phyloP scores from a whole-genome alignment of 2,888 invertebrate genomes.

The Leptogaster cylindrica region DNA sequence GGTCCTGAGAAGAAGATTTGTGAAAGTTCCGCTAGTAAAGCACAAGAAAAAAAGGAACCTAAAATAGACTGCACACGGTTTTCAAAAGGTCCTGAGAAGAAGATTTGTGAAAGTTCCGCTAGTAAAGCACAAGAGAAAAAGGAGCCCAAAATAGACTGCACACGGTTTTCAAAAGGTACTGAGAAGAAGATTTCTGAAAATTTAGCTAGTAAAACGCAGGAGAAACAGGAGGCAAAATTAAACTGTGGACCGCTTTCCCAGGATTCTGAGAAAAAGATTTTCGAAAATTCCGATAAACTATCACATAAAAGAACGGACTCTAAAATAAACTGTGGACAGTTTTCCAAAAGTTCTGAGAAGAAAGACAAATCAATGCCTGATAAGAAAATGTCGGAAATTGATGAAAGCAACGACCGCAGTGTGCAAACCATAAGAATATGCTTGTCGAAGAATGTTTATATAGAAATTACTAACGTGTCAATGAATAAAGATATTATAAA shows the following conservation, averaged over 20 bases:
- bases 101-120: not conserved
- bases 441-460: not conserved
- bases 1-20: no score
- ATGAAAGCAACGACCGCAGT: no score
- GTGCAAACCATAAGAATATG: slow-evolving; percentile 7
- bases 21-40: no score
- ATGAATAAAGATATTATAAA: slow-evolving; percentile 1
- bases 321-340: not conserved
- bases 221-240: not conserved
- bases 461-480: slow-evolving; percentile 7
- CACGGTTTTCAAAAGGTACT: not conserved
- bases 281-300: not conserved
- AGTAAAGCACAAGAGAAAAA: not conserved
- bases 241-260: not conserved
- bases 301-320: not conserved
- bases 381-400: not conserved
- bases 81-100: no score
- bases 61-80: no score
- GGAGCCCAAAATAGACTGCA: not conserved
- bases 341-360: not conserved
- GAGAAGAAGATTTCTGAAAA: no score
- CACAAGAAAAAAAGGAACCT: no score
- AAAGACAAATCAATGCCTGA: not conserved
- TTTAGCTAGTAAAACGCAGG: not conserved
- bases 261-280: not conserved